phyloP scores from a whole-genome alignment of 1,140 invertebrate species.

The Telenomus remus region DNA sequence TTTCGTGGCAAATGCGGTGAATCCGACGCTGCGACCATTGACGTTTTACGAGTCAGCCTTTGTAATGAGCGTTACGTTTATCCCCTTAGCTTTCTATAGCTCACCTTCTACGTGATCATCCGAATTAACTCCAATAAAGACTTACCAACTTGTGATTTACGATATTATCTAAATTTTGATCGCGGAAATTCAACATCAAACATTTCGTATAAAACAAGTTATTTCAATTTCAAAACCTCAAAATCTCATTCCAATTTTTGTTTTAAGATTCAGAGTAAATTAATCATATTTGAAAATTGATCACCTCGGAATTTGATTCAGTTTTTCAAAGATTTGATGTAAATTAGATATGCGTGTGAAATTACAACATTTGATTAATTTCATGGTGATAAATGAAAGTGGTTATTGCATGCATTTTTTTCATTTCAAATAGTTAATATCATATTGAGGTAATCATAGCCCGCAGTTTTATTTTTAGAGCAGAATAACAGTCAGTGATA shows the following conservation, averaged over 20 bases:
- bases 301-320: no score
- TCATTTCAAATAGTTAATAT: not conserved
- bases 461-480: not conserved
- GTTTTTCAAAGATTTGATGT: no score
- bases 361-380: no score
- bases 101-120: constrained; percentile 21
- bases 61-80: constrained; percentile 21
- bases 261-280: no score
- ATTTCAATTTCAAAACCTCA: no score
- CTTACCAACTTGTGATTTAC: constrained; percentile 21
- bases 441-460: not conserved
- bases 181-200: no score
- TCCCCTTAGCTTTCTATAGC: not conserved
- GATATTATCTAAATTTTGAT: not conserved
- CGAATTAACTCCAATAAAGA: constrained; percentile 14
- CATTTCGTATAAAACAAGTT: no score
- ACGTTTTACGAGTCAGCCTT: constrained; percentile 38
- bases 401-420: not conserved
- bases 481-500: constrained; percentile 1
- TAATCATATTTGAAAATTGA: no score
- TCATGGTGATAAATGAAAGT: no score
- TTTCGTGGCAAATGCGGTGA: constrained; percentile 37
- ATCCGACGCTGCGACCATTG: constrained; percentile 32
- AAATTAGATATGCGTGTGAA: no score
- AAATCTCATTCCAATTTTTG: no score